Evolutionary conservation across 37 sponge, comb jelly and placozoan genomes (phyloP), one percentile per base, ranked within the genome.

Genomic region (Amphimedon queenslandica): DNA sequence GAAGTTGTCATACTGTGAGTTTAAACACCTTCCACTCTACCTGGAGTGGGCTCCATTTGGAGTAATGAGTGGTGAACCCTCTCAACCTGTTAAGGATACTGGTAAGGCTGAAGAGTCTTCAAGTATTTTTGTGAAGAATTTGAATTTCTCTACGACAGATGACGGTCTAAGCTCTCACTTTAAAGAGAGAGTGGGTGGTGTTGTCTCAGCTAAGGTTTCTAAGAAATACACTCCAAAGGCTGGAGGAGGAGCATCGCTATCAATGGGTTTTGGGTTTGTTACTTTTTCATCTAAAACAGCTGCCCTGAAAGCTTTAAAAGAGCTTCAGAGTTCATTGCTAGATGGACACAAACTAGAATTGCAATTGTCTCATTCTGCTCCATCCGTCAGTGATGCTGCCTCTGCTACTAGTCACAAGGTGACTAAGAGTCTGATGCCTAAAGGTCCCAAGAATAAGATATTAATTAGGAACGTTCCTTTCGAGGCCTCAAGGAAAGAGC

Each of bases 261-360:
- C 99, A 2, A 91, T 92, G 88, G 99, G 99, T 20, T 98, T 69
- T 88, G 99, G 99, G 20, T 98, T 98, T 77, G 93, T 94, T 0
- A 87, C 92, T 53, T 98, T 84, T 66, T 58, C 23, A 20, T 34
- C 63, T 37, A 58, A 73, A 36, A 72, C 40, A 24, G 0, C 18
- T 27, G 99, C 99, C 21, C 60, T 69, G 56, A 75, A 92, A 64
- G 93, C 93, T 40, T 76, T 98, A 63, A 91, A 88, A 65, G 41
- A 77, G 40, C 77, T 88, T 20, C 96, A 98, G 71, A 78, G 84
- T 18, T 53, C 37, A 8, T 57, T 40, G 23, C 67, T 98, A 29
- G 89, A 92, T 55, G 99, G 77, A 4, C 96, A 94, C 82, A 78
- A 68, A 53, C 80, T 98, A 24, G 95, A 98, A 64, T 71, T 98